Evolutionary conservation across 2,888 invertebrate genomes (phyloP).

Genomic region (Luperina testacea): DNA sequence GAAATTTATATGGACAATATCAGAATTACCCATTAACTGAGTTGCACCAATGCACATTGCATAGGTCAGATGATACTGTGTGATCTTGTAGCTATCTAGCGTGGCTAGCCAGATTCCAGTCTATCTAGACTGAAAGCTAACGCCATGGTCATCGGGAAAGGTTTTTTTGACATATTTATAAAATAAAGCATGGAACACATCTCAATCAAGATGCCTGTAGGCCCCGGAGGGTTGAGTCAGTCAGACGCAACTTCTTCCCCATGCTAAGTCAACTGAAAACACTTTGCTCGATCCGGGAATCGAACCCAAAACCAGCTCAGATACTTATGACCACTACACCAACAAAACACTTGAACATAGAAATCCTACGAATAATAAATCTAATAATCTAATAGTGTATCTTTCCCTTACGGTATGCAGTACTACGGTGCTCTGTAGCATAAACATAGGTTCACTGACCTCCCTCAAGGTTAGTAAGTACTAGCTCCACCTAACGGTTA

Average conservation of each 20-base stretch:
- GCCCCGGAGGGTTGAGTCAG: too few relatives aligned
- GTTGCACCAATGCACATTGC: not conserved
- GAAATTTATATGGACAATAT: too few relatives aligned
- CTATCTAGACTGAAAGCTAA: too few relatives aligned
- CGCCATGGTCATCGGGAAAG: not conserved
- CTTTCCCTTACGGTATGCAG: not conserved
- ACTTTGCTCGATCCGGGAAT: not conserved
- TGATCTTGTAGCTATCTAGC: not conserved
- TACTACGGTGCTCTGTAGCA: slow-evolving; percentile 17
- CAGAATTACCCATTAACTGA: not conserved
- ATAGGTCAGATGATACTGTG: not conserved
- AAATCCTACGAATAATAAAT: not conserved
- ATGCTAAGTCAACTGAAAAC: not conserved
- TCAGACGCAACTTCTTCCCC: too few relatives aligned
- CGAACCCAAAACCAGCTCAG: not conserved
- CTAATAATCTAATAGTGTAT: not conserved
- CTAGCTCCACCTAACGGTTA: slow-evolving; percentile 65
- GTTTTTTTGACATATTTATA: too few relatives aligned
- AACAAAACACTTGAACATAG: not conserved
- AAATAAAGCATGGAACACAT: not conserved
- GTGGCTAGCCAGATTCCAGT: too few relatives aligned
- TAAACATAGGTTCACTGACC: slow-evolving; percentile 67
- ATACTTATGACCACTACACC: not conserved
- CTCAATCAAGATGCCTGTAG: not conserved
- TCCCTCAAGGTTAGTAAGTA: slow-evolving; percentile 69